Evolutionary conservation across 1,140 invertebrate genomes (phyloP), one percentile per base, ranked within the genome.

Genomic region (Planococcus citri): DNA sequence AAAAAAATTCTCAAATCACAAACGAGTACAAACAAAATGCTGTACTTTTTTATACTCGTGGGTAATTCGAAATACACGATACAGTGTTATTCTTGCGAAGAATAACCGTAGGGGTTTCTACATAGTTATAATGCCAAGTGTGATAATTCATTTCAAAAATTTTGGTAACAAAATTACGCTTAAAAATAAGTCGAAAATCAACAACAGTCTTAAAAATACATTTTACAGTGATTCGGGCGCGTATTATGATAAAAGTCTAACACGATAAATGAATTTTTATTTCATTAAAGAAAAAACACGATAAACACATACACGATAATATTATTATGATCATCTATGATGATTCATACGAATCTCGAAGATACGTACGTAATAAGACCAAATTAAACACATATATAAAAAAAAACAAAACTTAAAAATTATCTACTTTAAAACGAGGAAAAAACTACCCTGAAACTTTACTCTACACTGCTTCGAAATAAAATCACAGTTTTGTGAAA

Each of bases 181-280:
- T 20, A 20, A 51, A 51, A 51, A 17, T 51, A 51, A n/a, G 14
- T 51, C 41, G 41, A 9, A 3, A 17, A 51, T 17, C 33, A 37
- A 8, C 41, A 51, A 51, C 41, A 51, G 41, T 51, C 41, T 51
- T 51, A 51, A 51, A 51, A 51, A 51, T 51, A 51, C 41, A 51
- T 51, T 17, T 17, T 51, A 20, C 41, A 51, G 41, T 51, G 41
- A 20, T 51, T 51, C n/a, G 3, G 17, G 6, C 17, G 41, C 29
- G 12, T 33, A 33, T 12, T 33, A 12, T 33, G 29, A n/a, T n/a
- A n/a, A n/a, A n/a, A n/a, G n/a, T n/a, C n/a, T n/a, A n/a, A n/a
- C 29, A 33, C 29, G 29, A n/a, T 33, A 33, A 33, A 33, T 33
- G 29, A 33, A 33, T n/a, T n/a, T n/a, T n/a, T n/a, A n/a, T n/a